Percentiles rank a stretch among this genome's conserved stretches.
Conservation (phyloP, 2,888 invertebrate species). For the Taphrorychus bicolor region DNA sequence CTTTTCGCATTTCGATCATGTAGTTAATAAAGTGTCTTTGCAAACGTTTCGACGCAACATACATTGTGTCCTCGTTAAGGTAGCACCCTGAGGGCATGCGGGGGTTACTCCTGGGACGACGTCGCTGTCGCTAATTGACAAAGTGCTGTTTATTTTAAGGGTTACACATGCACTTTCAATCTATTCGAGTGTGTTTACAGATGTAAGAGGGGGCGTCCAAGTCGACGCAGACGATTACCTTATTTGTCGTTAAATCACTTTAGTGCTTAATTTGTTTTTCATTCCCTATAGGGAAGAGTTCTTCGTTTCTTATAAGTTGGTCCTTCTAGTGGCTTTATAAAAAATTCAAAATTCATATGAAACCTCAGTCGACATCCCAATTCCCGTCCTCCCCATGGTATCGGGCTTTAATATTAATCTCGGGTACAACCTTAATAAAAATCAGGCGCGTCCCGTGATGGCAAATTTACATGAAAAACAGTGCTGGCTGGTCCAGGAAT, state of each 20-base stretch:
- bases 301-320: too few relatives aligned
- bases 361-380: too few relatives aligned
- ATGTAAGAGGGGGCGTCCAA: slow-evolving; percentile 48
- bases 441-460: slow-evolving; percentile 32
- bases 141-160: slow-evolving; percentile 59
- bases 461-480: slow-evolving; percentile 43
- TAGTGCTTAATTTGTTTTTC: not conserved
- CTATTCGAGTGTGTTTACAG: slow-evolving; percentile 58
- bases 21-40: too few relatives aligned
- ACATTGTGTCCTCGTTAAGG: slow-evolving; percentile 33
- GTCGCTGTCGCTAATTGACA: slow-evolving; percentile 56
- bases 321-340: too few relatives aligned
- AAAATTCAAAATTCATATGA: too few relatives aligned
- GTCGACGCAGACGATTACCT: slow-evolving; percentile 31
- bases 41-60: not conserved
- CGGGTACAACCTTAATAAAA: slow-evolving; percentile 41
- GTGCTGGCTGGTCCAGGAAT: slow-evolving; percentile 31
- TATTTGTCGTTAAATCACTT: slow-evolving; percentile 6
- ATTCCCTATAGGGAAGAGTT: too few relatives aligned
- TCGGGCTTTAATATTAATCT: slow-evolving; percentile 25
- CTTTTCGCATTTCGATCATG: too few relatives aligned
- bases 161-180: slow-evolving; percentile 58
- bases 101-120: slow-evolving; percentile 39
- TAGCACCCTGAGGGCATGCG: not conserved
- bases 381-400: not conserved